These are phyloP conservation scores for Ia io DNA, from an alignment of 2,113 vertebrate genomes.

Conservation along the genomic window DNA sequence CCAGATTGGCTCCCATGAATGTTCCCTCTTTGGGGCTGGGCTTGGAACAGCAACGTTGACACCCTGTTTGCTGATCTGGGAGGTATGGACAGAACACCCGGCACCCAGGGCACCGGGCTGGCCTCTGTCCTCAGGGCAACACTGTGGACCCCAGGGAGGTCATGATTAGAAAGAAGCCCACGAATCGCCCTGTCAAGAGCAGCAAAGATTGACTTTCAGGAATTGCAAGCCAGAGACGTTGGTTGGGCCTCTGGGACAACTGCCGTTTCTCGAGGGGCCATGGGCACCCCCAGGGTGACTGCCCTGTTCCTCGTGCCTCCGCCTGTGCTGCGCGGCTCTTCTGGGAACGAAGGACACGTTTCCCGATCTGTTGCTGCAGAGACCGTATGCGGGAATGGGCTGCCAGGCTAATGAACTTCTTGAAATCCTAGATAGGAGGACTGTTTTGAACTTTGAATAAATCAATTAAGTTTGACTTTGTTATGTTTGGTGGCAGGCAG, in stretches of 20 bases:
- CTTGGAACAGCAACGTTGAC: not conserved
- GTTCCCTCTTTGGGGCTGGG: not conserved
- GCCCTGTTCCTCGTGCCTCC: accelerated
- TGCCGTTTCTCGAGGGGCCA: not conserved
- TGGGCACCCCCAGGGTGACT: accelerated
- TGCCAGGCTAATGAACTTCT: not conserved
- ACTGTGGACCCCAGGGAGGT: not conserved
- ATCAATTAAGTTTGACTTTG: not conserved
- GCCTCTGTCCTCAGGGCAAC: not conserved
- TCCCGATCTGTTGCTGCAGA: not conserved
- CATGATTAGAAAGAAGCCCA: not conserved
- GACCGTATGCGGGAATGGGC: not conserved
- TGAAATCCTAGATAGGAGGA: not conserved
- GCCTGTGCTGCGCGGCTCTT: not conserved
- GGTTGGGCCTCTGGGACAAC: not conserved
- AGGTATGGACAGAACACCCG: accelerated
- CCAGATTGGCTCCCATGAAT: not conserved
- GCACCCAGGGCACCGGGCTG: accelerated
- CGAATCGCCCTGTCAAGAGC: accelerated
- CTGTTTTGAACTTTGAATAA: not conserved
- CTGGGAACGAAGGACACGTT: not conserved
- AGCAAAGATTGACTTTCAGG: not conserved
- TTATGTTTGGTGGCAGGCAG: not conserved
- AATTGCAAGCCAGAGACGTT: not conserved
- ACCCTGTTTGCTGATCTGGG: not conserved